A percentile compares a stretch with the other conserved stretches of the same genome.
Evolutionary conservation across 2,888 invertebrate genomes (phyloP).

Genomic region (Cenopis cana): DNA sequence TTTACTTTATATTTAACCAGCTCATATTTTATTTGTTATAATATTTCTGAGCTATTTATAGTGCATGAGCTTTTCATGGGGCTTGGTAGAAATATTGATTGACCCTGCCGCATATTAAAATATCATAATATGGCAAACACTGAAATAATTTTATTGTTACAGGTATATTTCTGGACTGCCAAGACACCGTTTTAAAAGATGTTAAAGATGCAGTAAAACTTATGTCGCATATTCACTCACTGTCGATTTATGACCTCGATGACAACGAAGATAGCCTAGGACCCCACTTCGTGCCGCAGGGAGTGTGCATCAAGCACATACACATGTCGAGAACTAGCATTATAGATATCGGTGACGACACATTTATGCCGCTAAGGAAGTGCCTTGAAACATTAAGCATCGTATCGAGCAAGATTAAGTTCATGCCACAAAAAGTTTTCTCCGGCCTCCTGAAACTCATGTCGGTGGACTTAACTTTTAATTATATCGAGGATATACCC

Average conservation of each 20-base stretch:
- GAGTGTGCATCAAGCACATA: conserved; percentile 89
- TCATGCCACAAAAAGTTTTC: conserved; percentile 92
- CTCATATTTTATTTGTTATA: not conserved
- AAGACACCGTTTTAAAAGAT: conserved; percentile 90
- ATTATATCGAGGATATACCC: conserved; percentile 92
- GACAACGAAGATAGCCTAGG: conserved; percentile 91
- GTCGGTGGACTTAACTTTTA: conserved; percentile 92
- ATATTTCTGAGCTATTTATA: not conserved
- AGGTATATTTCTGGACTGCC: conserved; percentile 94
- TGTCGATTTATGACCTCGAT: conserved; percentile 95
- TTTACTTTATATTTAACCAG: not conserved
- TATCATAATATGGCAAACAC: not conserved
- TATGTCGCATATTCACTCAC: conserved; percentile 90
- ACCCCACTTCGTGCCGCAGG: conserved; percentile 90
- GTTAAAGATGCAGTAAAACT: conserved; percentile 90
- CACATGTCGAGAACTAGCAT: conserved; percentile 91
- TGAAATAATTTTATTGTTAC: conserved; percentile 54
- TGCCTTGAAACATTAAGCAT: conserved; percentile 92
- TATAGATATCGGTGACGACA: conserved; percentile 88
- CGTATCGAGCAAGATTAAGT: conserved; percentile 89
- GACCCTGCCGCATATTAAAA: not conserved
- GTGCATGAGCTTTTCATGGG: not conserved
- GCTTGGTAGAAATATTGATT: conserved; percentile 3
- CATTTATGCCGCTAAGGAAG: conserved; percentile 88
- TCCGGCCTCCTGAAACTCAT: conserved; percentile 89